Evolutionary conservation across 2,888 invertebrate species (phyloP), one percentile per base, ranked within the genome.

Genomic region (Autographa gamma): DNA sequence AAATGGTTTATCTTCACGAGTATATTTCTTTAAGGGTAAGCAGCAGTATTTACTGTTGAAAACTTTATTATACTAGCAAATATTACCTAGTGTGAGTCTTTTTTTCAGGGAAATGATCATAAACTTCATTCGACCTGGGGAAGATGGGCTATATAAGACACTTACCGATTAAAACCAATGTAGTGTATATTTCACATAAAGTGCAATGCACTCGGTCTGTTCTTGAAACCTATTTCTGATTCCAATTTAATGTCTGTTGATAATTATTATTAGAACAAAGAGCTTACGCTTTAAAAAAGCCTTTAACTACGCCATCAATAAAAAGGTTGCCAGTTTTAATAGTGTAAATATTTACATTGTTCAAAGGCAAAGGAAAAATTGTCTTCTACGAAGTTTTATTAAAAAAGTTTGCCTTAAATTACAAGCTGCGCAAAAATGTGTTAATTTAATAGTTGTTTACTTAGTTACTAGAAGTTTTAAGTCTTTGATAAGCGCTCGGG

Each of bases 401-500:
- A 56, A 56, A 56, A 56, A 56, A 56, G 54, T 56, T 56, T 25
- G 9, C 13, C 54, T 19, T 19, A 56, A 56, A 25, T 25, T 25
- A 56, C 54, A 25, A 19, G 9, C 54, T 56, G 11, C 6, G 25
- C 54, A 56, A 19, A 56, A 56, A 19, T 25, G 54, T 56, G 19
- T 63, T 34, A 38, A 19, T 67, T 38, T 73, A 38, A 67, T 78
- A 67, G 52, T 63, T 79, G 67, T 60, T 78, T 63, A 59, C 63
- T 32, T n/a, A 64, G 34, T 48, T 54, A 66, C n/a, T 66, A 16
- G 32, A 66, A 68, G 67, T 70, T 70, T 82, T 73, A 69, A 79
- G 60, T 71, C 69, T 74, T 71, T 69, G 63, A 56, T 41, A 38
- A 60, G 32, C 41, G n/a, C 18, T 52, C 9, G 61, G 48, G 66